These are phyloP conservation scores for Anomalospiza imberbis DNA, from an alignment of 2,797 vertebrate genomes.

Conservation along the genomic window DNA sequence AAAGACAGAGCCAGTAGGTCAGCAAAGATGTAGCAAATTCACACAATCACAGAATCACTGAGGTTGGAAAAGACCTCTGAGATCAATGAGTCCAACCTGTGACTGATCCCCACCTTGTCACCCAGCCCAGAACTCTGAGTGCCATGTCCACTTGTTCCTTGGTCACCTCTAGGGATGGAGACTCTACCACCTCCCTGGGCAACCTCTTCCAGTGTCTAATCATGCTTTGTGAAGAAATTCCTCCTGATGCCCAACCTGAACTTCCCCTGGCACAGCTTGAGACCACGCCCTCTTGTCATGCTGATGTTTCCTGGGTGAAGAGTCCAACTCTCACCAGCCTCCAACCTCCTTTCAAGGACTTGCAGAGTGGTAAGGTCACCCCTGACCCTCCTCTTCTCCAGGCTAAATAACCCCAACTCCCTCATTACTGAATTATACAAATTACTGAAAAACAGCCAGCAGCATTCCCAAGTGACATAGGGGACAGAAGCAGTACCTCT, in stretches of 20 bases:
- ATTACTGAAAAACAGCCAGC: not conserved
- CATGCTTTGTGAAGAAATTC: not conserved
- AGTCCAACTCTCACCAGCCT: not conserved
- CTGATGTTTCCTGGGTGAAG: not conserved
- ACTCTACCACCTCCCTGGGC: not conserved
- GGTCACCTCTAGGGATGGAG: not conserved
- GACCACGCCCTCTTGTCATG: not conserved
- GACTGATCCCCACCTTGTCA: not conserved
- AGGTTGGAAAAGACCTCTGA: not conserved
- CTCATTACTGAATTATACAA: not conserved
- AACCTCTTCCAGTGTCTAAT: not conserved
- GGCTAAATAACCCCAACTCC: not conserved
- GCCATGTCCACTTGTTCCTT: not conserved
- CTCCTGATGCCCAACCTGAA: not conserved
- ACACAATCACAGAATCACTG: not conserved
- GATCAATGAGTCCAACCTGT: not conserved
- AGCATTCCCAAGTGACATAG: rapidly evolving
- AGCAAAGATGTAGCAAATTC: not conserved
- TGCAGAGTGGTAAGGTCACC: not conserved
- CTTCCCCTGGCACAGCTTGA: not conserved
- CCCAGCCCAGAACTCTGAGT: not conserved
- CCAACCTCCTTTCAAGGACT: not conserved
- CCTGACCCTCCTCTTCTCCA: not conserved
- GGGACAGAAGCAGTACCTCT: slow-evolving; percentile 75
- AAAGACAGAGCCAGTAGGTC: not conserved